These are phyloP conservation scores for Lindbergichthys nudifrons DNA, from an alignment of 2,797 vertebrate genomes.

Conservation along the genomic window DNA sequence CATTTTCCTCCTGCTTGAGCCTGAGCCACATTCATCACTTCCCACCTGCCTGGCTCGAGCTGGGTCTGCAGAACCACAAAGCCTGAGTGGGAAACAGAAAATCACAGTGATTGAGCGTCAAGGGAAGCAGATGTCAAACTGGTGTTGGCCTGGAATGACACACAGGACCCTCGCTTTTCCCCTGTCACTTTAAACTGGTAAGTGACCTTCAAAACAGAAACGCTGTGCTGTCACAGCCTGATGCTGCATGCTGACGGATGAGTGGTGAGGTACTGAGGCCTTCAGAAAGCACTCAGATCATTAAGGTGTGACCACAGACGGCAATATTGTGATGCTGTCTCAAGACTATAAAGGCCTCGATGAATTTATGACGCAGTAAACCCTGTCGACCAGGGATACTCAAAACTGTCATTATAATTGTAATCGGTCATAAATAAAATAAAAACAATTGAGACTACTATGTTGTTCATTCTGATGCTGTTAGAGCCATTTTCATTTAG, in stretches of 20 bases:
- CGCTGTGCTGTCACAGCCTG: slow-evolving; percentile 45
- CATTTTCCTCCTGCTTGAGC: slow-evolving; percentile 63
- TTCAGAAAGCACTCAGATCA: slow-evolving; percentile 61
- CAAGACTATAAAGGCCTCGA: slow-evolving; percentile 41
- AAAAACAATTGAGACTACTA: background rate
- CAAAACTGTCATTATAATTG: background rate
- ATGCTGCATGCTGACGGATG: slow-evolving; percentile 64
- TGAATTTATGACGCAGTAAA: slow-evolving; percentile 27
- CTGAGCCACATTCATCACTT: slow-evolving; percentile 62
- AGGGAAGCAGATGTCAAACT: slow-evolving; percentile 77
- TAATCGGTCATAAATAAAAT: background rate
- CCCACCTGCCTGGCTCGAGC: slow-evolving; percentile 56
- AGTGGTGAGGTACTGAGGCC: slow-evolving; percentile 42
- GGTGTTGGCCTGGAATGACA: slow-evolving; percentile 65
- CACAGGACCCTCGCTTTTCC: slow-evolving; percentile 55
- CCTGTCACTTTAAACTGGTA: slow-evolving; percentile 72
- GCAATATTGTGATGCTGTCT: slow-evolving; percentile 25
- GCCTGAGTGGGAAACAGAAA: slow-evolving; percentile 62
- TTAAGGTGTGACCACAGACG: slow-evolving; percentile 52
- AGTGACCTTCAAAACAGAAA: slow-evolving; percentile 76
- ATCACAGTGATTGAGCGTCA: slow-evolving; percentile 74
- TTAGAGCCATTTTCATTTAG: no score
- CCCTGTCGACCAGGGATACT: background rate
- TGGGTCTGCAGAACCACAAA: slow-evolving; percentile 36
- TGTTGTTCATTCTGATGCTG: background rate